These are phyloP conservation scores for Parus major DNA, from an alignment of 2,113 vertebrate genomes.

Conservation along the genomic window DNA sequence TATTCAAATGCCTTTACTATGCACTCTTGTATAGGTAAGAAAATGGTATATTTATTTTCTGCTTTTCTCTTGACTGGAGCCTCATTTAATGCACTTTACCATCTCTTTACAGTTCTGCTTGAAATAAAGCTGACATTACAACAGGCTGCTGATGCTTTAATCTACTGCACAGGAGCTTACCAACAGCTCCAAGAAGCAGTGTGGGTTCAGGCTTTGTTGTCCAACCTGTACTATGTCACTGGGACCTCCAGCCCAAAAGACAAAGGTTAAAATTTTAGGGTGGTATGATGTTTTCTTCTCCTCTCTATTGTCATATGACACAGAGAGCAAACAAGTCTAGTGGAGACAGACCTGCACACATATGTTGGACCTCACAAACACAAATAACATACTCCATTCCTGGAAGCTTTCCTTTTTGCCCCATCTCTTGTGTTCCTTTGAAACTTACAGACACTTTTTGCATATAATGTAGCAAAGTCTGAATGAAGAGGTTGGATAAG, in stretches of 20 bases:
- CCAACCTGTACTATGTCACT: background rate
- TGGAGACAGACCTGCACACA: background rate
- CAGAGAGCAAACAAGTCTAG: background rate
- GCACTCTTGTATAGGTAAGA: background rate
- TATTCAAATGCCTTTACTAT: background rate
- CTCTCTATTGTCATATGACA: background rate
- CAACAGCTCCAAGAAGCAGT: background rate
- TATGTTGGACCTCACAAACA: background rate
- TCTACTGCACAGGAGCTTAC: background rate
- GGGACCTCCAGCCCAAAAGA: background rate
- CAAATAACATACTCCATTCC: background rate
- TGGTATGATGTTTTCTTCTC: background rate
- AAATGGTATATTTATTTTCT: constrained; percentile 32
- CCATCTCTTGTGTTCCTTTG: background rate
- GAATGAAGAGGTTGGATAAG: background rate
- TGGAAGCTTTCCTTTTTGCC: background rate
- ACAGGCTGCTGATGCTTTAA: background rate
- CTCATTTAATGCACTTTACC: background rate
- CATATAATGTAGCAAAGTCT: background rate
- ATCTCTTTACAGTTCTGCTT: background rate
- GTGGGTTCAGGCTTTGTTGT: background rate
- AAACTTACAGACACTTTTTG: background rate
- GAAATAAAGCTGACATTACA: background rate
- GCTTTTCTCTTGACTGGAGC: background rate
- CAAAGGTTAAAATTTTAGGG: background rate